These are phyloP conservation scores for Sebastes kiyomatsui DNA, from an alignment of 2,797 vertebrate species.

Conservation along the genomic window DNA sequence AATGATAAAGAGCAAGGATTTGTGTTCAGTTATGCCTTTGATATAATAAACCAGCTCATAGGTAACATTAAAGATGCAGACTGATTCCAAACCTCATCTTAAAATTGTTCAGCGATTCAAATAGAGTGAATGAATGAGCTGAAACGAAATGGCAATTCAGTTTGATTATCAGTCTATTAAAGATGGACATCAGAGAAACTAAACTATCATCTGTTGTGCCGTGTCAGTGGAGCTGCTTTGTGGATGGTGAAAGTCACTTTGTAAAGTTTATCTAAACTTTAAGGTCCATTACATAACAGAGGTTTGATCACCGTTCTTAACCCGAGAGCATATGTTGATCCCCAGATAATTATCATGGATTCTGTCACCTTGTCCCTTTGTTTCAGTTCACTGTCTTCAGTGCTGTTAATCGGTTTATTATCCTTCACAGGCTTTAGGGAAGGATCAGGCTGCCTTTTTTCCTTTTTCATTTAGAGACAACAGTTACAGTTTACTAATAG, in stretches of 20 bases:
- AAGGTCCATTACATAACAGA: slow-evolving; percentile 3
- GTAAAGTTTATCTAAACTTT: slow-evolving; percentile 27
- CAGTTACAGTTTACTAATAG: not conserved
- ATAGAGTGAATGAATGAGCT: not conserved
- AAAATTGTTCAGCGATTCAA: not conserved
- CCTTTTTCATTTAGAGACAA: not conserved
- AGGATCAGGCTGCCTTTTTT: not conserved
- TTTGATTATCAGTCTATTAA: slow-evolving; percentile 5
- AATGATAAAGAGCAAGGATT: not conserved
- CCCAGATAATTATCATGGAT: slow-evolving; percentile 21
- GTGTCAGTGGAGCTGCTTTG: not conserved
- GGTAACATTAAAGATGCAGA: slow-evolving; percentile 4
- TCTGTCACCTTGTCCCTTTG: slow-evolving; percentile 18
- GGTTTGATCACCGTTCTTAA: slow-evolving; percentile 17
- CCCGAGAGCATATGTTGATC: slow-evolving; percentile 16
- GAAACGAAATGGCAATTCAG: not conserved
- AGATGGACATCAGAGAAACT: not conserved
- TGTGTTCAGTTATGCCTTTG: not conserved
- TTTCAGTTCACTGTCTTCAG: slow-evolving; percentile 12
- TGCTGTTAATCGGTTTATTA: slow-evolving; percentile 17
- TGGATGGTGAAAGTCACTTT: slow-evolving; percentile 31
- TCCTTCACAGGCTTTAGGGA: slow-evolving; percentile 11
- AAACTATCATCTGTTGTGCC: not conserved
- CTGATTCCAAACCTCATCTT: not conserved
- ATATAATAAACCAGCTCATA: not conserved